Conservation (phyloP, 2,888 invertebrate genomes). For the Leptinotarsa haldemani region DNA sequence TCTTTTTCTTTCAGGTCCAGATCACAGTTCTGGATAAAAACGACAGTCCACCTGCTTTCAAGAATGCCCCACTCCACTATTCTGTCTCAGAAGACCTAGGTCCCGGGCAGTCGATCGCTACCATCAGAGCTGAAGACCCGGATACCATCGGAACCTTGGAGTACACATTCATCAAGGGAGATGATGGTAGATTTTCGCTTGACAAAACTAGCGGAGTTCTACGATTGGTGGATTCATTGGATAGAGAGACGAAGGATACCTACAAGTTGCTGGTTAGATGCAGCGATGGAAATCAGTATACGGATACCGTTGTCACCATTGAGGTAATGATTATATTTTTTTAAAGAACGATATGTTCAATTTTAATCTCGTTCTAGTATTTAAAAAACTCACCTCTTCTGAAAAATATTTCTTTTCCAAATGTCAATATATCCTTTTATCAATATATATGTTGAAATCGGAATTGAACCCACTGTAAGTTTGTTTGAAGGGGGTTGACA, state of each 20-base stretch:
- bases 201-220: slow-evolving; percentile 80
- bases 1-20: slow-evolving; percentile 76
- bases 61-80: slow-evolving; percentile 78
- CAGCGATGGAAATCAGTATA: slow-evolving; percentile 88
- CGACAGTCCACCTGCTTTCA: slow-evolving; percentile 93
- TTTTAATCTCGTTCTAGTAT: no score
- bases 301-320: slow-evolving; percentile 81
- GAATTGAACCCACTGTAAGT: no score
- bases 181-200: slow-evolving; percentile 77
- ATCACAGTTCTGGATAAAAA: slow-evolving; percentile 90
- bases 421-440: no score
- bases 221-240: slow-evolving; percentile 81
- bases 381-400: no score
- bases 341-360: no score
- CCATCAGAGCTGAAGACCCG: slow-evolving; percentile 84
- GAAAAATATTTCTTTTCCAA: no score
- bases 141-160: slow-evolving; percentile 84
- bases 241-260: slow-evolving; percentile 82
- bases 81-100: slow-evolving; percentile 88
- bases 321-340: slow-evolving; percentile 69
- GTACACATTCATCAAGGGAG: slow-evolving; percentile 78
- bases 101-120: slow-evolving; percentile 82
- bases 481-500: no score
- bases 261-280: slow-evolving; percentile 86
- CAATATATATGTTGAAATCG: no score